Conservation (phyloP, 2,797 vertebrate species). For the Lacerta agilis region DNA sequence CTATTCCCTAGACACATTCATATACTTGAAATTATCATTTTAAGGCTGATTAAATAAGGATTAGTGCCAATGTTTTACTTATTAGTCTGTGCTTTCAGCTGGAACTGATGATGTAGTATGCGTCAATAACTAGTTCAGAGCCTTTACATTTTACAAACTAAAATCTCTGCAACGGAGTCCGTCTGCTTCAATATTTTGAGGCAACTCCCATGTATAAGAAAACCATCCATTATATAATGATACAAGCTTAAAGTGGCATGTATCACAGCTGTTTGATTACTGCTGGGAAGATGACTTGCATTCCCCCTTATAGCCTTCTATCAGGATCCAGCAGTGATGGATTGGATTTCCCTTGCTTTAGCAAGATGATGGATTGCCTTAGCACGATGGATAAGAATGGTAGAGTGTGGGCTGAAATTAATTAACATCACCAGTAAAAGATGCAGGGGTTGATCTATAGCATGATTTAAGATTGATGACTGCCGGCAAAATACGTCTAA, state of each 20-base stretch:
- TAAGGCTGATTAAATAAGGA: constrained; percentile 87
- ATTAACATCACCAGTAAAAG: constrained; percentile 71
- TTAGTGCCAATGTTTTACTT: constrained; percentile 86
- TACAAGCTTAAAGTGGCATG: constrained; percentile 79
- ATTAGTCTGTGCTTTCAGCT: constrained; percentile 83
- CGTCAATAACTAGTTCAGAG: constrained; percentile 84
- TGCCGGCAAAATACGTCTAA: constrained; percentile 44
- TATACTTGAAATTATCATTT: constrained; percentile 85
- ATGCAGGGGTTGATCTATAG: constrained; percentile 63
- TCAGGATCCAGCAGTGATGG: constrained; percentile 79
- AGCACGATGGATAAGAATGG: constrained; percentile 66
- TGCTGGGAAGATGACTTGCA: constrained; percentile 75
- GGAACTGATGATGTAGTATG: constrained; percentile 84
- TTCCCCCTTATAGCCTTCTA: constrained; percentile 72
- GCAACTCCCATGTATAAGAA: constrained; percentile 73
- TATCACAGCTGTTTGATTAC: constrained; percentile 84
- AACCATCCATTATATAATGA: constrained; percentile 79
- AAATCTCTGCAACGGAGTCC: constrained; percentile 75
- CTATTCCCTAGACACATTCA: constrained; percentile 81
- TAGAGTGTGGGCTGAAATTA: constrained; percentile 76
- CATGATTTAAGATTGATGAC: constrained; percentile 49
- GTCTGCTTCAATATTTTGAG: constrained; percentile 77
- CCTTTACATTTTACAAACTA: constrained; percentile 75
- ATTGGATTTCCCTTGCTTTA: constrained; percentile 76
- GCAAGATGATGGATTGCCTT: constrained; percentile 79